These are phyloP conservation scores for Trichogramma evanescens DNA, from an alignment of 2,888 invertebrate genomes.

Conservation along the genomic window DNA sequence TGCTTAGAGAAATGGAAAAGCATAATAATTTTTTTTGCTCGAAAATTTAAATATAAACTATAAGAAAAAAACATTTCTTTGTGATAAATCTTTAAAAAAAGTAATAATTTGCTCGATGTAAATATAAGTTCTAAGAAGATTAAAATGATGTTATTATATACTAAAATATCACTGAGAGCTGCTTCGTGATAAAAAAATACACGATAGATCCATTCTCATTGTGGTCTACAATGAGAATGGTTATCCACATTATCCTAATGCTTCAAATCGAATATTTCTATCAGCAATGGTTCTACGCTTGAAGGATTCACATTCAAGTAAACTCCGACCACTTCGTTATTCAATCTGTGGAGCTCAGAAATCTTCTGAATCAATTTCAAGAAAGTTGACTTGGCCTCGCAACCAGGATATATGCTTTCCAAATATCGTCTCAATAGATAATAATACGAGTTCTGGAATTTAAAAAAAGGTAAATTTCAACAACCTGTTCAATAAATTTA, in stretches of 20 bases:
- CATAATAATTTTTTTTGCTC: too few relatives aligned
- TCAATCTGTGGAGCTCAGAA: constrained; percentile 78
- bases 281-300: constrained; percentile 83
- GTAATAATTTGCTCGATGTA: too few relatives aligned
- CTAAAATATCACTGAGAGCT: too few relatives aligned
- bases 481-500: not conserved
- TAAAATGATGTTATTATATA: too few relatives aligned
- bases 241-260: constrained; percentile 37
- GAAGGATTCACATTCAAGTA: constrained; percentile 88
- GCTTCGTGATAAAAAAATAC: too few relatives aligned
- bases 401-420: constrained; percentile 76
- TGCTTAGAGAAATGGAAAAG: too few relatives aligned
- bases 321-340: constrained; percentile 85
- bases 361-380: constrained; percentile 85
- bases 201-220: too few relatives aligned
- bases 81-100: too few relatives aligned
- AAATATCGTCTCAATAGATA: constrained; percentile 77
- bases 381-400: constrained; percentile 82
- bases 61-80: too few relatives aligned
- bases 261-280: constrained; percentile 93
- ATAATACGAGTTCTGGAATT: constrained; percentile 75
- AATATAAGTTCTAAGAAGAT: too few relatives aligned
- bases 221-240: too few relatives aligned
- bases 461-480: constrained; percentile 12
- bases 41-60: too few relatives aligned